These are phyloP conservation scores for Cepaea nemoralis DNA, from an alignment of 1,140 invertebrate species.

Conservation along the genomic window DNA sequence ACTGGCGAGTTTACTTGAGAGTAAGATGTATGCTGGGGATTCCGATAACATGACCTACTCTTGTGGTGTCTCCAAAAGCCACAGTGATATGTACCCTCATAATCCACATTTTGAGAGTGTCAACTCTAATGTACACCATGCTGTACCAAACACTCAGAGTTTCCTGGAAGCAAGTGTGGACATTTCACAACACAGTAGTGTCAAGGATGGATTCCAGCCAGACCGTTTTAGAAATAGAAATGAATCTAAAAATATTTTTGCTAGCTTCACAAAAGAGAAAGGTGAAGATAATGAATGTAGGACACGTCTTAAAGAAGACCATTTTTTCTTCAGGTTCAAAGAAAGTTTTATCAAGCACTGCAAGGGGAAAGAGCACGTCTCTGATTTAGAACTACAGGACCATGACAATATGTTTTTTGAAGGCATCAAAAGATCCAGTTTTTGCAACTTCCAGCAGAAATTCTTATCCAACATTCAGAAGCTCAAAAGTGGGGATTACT, in stretches of 20 bases:
- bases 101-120: not conserved
- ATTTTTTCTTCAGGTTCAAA: constrained; percentile 3
- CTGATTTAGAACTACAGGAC: not conserved
- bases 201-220: not conserved
- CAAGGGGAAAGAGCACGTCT: not conserved
- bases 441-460: constrained; percentile 1
- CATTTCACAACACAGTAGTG: not conserved
- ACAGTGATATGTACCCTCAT: not conserved
- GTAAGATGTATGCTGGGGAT: not conserved
- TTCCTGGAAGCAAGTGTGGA: not conserved
- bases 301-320: not conserved
- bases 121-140: not conserved
- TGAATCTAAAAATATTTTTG: constrained; percentile 6
- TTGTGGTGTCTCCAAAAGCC: not conserved
- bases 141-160: not conserved
- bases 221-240: not conserved
- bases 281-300: not conserved
- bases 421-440: not conserved
- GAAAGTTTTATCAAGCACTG: not conserved
- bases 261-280: not conserved
- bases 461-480: constrained; percentile 6
- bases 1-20: not conserved
- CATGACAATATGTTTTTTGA: constrained; percentile 16
- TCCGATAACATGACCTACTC: not conserved
- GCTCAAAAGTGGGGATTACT: constrained; percentile 5